Base-by-base conservation (phyloP, 2,888 invertebrate genomes). In the Drosophila pseudotakahashii region DNA sequence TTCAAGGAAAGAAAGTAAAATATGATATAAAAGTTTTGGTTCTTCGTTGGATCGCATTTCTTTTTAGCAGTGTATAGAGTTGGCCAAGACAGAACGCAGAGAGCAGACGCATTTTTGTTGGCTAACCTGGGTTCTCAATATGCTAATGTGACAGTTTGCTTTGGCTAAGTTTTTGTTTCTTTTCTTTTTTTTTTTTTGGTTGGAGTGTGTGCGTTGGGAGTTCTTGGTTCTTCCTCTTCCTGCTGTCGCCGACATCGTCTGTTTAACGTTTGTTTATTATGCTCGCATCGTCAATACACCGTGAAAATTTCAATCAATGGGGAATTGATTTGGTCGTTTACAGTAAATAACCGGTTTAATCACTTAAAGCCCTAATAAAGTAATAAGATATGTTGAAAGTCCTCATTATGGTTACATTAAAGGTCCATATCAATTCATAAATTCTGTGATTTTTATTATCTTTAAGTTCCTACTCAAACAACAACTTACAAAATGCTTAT, bases 61-160 rank as follows among this genome's bases (percentile, higher is more conserved):
- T 26, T 26, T 26, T 26, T 9, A 23, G 13, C 32, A 34, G 64
- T 63, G 62, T 9, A 34, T 13, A 37, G 74, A 57, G 66, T 36
- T 50, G 50, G 73, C 55, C 60, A 72, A 79, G 77, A 67, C 64
- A 63, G 62, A 63, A 36, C 78, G 77, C 58, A 34, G 63, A 53
- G 73, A 61, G 51, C 42, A 50, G 54, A 37, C 54, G 14, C 19
- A 73, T 75, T 88, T 85, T 67, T 77, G 79, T 81, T 42, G 64
- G 50, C 73, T 54, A 26, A 50, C 53, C 79, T 23, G 58, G 69
- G 87, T 89, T 84, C 84, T 75, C 75, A 87, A 85, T 85, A 85
- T 85, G 84, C 88, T 85, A 85, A 85, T 85, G 88, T 79, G 84
- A 89, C 89, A 87, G 88, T 85, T 89, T 84, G 84, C 81, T 67